Evolutionary conservation across 92 coral and sea anemone species (phyloP).

Genomic region (Pocillopora grandis): DNA sequence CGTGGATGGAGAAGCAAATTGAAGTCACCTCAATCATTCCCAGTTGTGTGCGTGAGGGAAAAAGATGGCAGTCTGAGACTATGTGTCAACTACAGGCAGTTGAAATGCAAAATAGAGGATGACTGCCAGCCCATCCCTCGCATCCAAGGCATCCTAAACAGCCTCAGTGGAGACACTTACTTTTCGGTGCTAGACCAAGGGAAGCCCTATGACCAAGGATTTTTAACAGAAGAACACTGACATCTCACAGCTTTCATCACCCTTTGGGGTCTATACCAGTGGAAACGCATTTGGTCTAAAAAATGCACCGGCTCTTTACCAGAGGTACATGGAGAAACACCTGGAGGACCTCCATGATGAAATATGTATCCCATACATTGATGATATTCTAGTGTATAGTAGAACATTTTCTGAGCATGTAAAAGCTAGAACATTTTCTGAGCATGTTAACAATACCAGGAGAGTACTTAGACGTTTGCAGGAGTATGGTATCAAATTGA

Average conservation of each 20-base stretch:
- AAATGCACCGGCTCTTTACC: slow-evolving; percentile 72
- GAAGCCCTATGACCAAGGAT: slow-evolving; percentile 70
- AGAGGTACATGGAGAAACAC: slow-evolving; percentile 73
- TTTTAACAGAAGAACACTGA: slow-evolving; percentile 49
- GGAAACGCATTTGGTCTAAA: slow-evolving; percentile 70
- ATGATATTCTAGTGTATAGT: slow-evolving; percentile 28
- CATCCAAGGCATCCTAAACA: slow-evolving; percentile 61
- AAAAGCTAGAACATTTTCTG: too few relatives aligned
- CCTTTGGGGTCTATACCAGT: slow-evolving; percentile 66
- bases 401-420: too few relatives aligned
- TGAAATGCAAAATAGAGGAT: slow-evolving; percentile 55
- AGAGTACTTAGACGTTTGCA: too few relatives aligned
- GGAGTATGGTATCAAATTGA: slow-evolving; percentile 2
- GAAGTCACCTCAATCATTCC: slow-evolving; percentile 59
- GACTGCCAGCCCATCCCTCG: slow-evolving; percentile 73
- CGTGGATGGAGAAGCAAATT: slow-evolving; percentile 61
- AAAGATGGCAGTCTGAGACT: slow-evolving; percentile 61
- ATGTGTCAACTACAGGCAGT: slow-evolving; percentile 56
- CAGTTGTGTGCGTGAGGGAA: slow-evolving; percentile 61
- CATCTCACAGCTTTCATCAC: slow-evolving; percentile 74
- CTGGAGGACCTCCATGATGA: slow-evolving; percentile 56
- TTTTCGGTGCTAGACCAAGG: slow-evolving; percentile 67
- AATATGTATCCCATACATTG: slow-evolving; percentile 69
- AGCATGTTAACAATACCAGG: too few relatives aligned
- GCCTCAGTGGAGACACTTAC: slow-evolving; percentile 64